Percentiles rank a stretch among this genome's conserved stretches.
Evolutionary conservation across 2,797 vertebrate genomes (phyloP).

Genomic region (Xenopus petersii): DNA sequence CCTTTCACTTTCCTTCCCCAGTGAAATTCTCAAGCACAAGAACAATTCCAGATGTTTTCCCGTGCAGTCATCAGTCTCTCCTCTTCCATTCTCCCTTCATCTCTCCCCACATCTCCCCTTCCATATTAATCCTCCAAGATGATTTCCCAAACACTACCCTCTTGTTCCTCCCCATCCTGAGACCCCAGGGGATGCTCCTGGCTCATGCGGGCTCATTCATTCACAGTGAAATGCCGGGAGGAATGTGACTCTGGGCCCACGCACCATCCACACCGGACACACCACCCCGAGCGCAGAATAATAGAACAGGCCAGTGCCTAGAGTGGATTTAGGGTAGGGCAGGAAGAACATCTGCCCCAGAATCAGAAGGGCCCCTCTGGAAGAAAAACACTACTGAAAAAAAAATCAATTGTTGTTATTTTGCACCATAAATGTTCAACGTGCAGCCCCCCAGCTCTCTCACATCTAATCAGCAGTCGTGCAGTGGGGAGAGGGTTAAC

Average conservation of each 20-base stretch:
- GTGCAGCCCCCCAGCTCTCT: too few species aligned
- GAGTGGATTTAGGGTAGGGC: too few species aligned
- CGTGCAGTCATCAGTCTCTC: constrained; percentile 11
- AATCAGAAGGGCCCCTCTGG: too few species aligned
- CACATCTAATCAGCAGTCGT: too few species aligned
- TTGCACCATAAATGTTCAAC: too few species aligned
- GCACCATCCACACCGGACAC: not conserved
- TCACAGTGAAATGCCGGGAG: not conserved
- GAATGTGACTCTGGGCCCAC: not conserved
- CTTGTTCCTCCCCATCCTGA: constrained; percentile 4
- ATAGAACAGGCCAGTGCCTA: too few species aligned
- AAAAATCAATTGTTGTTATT: too few species aligned
- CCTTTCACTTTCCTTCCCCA: constrained; percentile 15
- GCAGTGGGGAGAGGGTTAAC: too few species aligned
- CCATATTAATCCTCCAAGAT: constrained; percentile 16
- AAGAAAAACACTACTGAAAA: too few species aligned
- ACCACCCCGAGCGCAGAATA: not conserved
- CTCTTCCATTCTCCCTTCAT: not conserved
- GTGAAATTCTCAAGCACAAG: constrained; percentile 9
- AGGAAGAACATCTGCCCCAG: too few species aligned
- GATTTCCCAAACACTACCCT: constrained; percentile 10
- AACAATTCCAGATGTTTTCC: constrained; percentile 30
- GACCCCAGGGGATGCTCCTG: not conserved
- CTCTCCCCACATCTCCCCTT: not conserved
- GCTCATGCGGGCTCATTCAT: not conserved